Percentiles rank a stretch among this genome's conserved stretches.
Evolutionary conservation across 2,888 invertebrate species (phyloP).

Genomic region (Unio delphinus): DNA sequence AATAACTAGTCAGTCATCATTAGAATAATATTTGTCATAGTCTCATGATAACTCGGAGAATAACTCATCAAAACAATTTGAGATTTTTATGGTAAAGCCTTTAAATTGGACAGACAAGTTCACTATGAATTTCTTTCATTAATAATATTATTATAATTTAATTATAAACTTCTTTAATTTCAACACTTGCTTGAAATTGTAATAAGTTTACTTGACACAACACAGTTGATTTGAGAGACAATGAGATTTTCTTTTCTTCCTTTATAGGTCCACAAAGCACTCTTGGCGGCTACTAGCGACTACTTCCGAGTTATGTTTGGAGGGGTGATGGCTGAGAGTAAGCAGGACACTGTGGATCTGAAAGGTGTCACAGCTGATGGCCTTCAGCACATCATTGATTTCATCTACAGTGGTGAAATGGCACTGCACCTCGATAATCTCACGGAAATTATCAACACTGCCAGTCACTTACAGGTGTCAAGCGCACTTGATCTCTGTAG

Average conservation of each 20-base stretch:
- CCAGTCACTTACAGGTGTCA: conserved; percentile 67
- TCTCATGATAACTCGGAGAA: too few relatives aligned
- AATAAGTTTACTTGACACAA: background rate
- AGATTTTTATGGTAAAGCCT: too few relatives aligned
- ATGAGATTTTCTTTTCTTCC: conserved; percentile 9
- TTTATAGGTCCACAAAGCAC: conserved; percentile 67
- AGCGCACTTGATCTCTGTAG: conserved; percentile 68
- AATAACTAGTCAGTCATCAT: too few relatives aligned
- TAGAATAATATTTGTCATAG: too few relatives aligned
- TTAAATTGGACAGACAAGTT: too few relatives aligned
- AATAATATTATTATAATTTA: too few relatives aligned
- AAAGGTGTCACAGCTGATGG: conserved; percentile 62
- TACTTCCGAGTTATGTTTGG: conserved; percentile 70
- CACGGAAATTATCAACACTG: conserved; percentile 67
- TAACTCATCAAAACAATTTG: too few relatives aligned
- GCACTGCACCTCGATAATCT: conserved; percentile 64
- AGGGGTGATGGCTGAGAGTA: conserved; percentile 68
- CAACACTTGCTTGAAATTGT: too few relatives aligned
- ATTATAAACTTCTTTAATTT: too few relatives aligned
- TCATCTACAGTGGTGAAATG: conserved; percentile 68
- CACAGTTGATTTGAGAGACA: background rate
- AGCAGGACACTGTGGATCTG: conserved; percentile 66
- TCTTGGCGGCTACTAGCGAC: conserved; percentile 69
- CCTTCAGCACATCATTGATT: conserved; percentile 64
- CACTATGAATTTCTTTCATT: too few relatives aligned